A percentile compares a stretch with the other conserved stretches of the same genome.
phyloP scores from a whole-genome alignment of 2,113 vertebrate genomes.

The Cnemophilus loriae region DNA sequence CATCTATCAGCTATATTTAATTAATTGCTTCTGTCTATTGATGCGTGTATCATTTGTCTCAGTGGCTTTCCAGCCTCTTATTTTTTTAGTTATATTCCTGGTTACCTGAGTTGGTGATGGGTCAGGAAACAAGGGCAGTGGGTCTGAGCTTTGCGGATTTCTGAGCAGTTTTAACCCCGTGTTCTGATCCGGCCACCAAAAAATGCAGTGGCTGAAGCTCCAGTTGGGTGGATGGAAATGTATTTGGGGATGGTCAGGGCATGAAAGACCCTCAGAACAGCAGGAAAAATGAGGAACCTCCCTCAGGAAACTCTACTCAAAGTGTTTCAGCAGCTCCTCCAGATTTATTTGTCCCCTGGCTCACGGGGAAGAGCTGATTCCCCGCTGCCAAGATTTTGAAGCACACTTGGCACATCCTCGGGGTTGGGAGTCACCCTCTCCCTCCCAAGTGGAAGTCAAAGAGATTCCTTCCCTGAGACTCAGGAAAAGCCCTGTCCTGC shows the following conservation, averaged over 20 bases:
- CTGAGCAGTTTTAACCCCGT: background rate
- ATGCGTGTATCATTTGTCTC: background rate
- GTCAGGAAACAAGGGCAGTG: background rate
- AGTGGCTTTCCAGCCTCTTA: background rate
- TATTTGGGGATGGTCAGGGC: background rate
- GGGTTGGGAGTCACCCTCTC: background rate
- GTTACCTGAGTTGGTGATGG: background rate
- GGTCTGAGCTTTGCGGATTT: background rate
- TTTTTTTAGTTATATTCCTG: background rate
- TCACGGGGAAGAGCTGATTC: background rate
- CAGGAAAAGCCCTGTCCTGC: background rate
- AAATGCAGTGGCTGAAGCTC: background rate
- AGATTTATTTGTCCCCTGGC: background rate
- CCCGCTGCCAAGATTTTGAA: background rate
- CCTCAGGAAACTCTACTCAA: fast-evolving
- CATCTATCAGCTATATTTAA: background rate
- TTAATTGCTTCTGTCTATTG: background rate
- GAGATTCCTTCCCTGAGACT: background rate
- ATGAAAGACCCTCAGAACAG: background rate
- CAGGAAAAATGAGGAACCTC: background rate
- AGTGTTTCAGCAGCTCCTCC: background rate
- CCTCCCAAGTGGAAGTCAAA: background rate
- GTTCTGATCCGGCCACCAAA: background rate
- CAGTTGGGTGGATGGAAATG: background rate
- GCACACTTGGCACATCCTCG: background rate